Percentiles rank a stretch among this genome's conserved stretches.
These are phyloP conservation scores for Notocelia uddmanniana DNA, from an alignment of 2,888 invertebrate species.

Conservation along the genomic window DNA sequence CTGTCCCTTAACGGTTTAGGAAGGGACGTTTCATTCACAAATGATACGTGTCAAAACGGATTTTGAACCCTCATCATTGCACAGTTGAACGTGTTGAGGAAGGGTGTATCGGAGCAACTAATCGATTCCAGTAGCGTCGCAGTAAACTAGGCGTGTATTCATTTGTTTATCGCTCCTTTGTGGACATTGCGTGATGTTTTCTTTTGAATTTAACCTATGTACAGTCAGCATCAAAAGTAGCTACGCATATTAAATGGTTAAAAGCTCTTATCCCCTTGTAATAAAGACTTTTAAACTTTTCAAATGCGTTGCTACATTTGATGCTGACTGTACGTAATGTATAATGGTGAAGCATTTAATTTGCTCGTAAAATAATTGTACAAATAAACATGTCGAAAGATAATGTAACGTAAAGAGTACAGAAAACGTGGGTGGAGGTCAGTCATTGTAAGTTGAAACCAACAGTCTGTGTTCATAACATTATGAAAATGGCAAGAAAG, in stretches of 20 bases:
- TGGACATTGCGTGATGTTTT: neutral
- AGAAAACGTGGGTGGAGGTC: neutral
- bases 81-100: constrained; percentile 39
- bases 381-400: neutral
- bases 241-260: no score
- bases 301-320: no score
- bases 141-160: constrained; percentile 15
- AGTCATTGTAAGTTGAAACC: no score
- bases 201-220: neutral
- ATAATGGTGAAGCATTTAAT: neutral
- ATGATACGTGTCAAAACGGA: constrained; percentile 42
- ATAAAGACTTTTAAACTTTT: no score
- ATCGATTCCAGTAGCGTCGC: constrained; percentile 33
- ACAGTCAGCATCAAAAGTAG: no score
- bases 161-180: constrained; percentile 3
- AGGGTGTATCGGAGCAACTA: constrained; percentile 40
- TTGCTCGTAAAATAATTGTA: neutral
- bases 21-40: constrained; percentile 38
- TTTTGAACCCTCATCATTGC: constrained; percentile 44
- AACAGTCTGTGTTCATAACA: neutral
- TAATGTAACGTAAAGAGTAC: neutral
- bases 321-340: no score
- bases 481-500: neutral
- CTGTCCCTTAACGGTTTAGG: constrained; percentile 27
- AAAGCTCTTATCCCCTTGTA: no score